Percentiles rank a stretch among this genome's conserved stretches.
These are phyloP conservation scores for Heliconius nattereri DNA, from an alignment of 1,140 invertebrate genomes.

Conservation along the genomic window DNA sequence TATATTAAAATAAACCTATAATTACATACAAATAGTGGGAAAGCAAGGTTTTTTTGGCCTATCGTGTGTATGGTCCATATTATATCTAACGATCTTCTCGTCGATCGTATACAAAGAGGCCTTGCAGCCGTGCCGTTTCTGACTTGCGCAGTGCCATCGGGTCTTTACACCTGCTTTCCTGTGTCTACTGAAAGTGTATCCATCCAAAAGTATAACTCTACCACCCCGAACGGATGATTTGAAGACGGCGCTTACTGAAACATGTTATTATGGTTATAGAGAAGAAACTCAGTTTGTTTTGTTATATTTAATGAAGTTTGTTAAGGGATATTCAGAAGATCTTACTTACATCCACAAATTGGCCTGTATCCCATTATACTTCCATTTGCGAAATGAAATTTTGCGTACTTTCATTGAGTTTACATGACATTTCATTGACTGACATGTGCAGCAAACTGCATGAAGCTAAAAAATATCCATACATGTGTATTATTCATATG, in stretches of 20 bases:
- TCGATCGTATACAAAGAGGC: slow-evolving; percentile 44
- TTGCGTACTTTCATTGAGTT: no score
- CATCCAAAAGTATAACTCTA: slow-evolving; percentile 42
- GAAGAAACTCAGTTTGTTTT: no score
- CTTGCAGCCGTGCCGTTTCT: slow-evolving; percentile 45
- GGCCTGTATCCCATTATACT: no score
- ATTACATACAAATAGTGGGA: not conserved
- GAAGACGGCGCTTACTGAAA: slow-evolving; percentile 5
- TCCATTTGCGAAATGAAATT: no score
- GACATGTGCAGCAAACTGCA: no score
- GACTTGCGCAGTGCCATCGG: slow-evolving; percentile 51
- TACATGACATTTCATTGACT: no score
- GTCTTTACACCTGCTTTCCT: slow-evolving; percentile 37
- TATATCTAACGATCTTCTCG: slow-evolving; percentile 21
- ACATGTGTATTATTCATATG: no score
- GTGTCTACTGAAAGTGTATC: slow-evolving; percentile 49
- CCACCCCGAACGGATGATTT: slow-evolving; percentile 32
- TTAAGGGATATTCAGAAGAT: no score
- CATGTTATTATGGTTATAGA: not conserved
- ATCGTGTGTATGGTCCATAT: not conserved
- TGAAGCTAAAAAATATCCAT: no score
- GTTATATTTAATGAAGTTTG: no score
- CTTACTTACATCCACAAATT: no score
- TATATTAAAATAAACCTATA: not conserved
- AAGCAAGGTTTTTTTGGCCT: not conserved